Conservation (phyloP, 2,113 vertebrate genomes). For the Alectura lathami region DNA sequence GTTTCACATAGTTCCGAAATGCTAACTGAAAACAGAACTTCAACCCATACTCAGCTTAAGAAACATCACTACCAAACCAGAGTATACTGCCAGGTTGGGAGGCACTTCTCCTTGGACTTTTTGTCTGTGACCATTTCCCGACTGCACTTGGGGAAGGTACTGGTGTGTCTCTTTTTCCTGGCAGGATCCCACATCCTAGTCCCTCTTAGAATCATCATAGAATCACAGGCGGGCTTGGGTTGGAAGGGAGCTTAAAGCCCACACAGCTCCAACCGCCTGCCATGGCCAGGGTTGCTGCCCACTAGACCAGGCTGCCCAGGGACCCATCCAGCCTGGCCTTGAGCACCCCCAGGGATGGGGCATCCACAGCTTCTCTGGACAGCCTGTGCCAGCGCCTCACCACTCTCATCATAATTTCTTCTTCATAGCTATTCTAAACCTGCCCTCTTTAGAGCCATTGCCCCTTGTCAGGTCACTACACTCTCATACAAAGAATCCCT, state of each 20-base stretch:
- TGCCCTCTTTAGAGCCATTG: neutral
- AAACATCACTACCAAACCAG: neutral
- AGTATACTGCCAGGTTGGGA: neutral
- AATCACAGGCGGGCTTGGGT: neutral
- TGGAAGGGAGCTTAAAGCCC: neutral
- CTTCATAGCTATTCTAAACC: neutral
- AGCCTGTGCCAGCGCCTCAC: neutral
- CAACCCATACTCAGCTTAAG: neutral
- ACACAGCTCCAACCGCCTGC: neutral
- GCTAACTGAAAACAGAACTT: neutral
- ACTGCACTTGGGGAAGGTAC: neutral
- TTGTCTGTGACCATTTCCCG: neutral
- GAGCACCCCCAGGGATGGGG: neutral
- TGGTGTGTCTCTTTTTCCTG: neutral
- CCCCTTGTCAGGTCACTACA: neutral
- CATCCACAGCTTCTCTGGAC: neutral
- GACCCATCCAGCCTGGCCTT: neutral
- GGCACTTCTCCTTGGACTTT: neutral
- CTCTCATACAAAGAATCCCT: neutral
- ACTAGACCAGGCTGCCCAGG: neutral
- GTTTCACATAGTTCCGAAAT: neutral
- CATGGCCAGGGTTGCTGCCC: neutral
- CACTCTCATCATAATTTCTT: neutral
- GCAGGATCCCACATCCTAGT: neutral
- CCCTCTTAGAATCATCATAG: neutral